Evolutionary conservation across 2,797 vertebrate genomes (phyloP), one percentile per base, ranked within the genome.

Genomic region (Peromyscus aztecus): DNA sequence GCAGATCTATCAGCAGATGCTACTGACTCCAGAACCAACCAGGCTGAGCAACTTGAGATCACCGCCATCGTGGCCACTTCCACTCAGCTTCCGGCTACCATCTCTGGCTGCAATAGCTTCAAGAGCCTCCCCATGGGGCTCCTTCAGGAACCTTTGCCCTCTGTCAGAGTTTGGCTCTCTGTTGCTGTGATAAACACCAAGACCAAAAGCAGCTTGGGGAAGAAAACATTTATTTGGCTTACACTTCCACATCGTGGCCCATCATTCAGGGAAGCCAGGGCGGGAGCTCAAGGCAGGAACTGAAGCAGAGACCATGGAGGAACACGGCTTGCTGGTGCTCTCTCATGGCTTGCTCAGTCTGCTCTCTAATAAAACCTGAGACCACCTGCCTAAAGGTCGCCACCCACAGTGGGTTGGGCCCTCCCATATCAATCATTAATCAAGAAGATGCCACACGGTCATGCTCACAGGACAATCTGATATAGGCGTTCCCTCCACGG

Each of bases 1-100:
- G 24, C 40, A 71, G 67, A 89, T 89, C 77, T 80, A 69, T 96
- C 90, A 89, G 78, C 85, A 78, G 90, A 82, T 1, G 46, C 49
- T 8, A 77, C 40, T 63, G 24, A 94, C 65, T 91, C 94, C 55
- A 55, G 63, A 82, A 81, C 11, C 77, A 94, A 73, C 77, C 71
- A n/a, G 40, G 40, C 69, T 7, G 49, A 82, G 55, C 61, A 52
- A 67, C 86, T 83, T 81, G 46, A 80, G 57, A 43, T 89, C 85
- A 69, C 65, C 0, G 2, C 67, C 65, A 9, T 61, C 37, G 4
- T 31, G 31, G 24, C 40, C 34, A 16, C 55, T 49, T 88, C 89
- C 37, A n/a, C 73, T 93, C 40, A 0, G 27, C 49, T 63, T 31
- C 85, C 46, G 21, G 84, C 63, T 34, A 29, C 27, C 14, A 31